phyloP scores from a whole-genome alignment of 2,797 vertebrate genomes.

The Clamator glandarius region DNA sequence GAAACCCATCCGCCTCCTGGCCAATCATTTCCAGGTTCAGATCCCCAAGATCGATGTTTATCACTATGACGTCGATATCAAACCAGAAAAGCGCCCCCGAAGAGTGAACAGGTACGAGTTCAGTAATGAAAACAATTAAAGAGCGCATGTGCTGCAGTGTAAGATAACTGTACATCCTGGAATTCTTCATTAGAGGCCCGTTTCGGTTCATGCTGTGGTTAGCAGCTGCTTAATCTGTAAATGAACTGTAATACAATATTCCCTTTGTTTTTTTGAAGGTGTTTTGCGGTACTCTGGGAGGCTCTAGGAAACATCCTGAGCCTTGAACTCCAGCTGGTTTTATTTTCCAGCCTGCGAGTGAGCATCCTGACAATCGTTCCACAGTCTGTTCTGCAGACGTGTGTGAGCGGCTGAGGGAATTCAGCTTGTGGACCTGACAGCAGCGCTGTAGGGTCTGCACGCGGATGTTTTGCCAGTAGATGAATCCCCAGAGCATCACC shows the following conservation, averaged over 20 bases:
- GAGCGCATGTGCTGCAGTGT: background rate
- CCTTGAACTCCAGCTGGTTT: background rate
- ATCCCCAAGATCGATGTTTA: conserved; percentile 99
- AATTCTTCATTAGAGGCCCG: background rate
- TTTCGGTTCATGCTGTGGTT: background rate
- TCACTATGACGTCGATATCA: conserved; percentile 99
- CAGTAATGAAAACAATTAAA: background rate
- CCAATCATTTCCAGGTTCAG: conserved; percentile 99
- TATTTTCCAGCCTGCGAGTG: background rate
- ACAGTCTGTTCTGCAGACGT: background rate
- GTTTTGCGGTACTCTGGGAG: background rate
- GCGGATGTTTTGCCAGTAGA: background rate
- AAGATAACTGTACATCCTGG: background rate
- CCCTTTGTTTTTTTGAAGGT: background rate
- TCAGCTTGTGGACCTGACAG: background rate
- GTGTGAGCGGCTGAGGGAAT: background rate
- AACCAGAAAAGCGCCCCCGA: conserved; percentile 97
- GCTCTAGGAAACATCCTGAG: background rate
- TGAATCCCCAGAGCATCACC: background rate
- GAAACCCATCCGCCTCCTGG: conserved; percentile 97
- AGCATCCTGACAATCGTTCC: background rate
- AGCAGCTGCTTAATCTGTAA: background rate
- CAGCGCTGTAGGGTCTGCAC: fast-evolving
- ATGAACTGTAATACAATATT: background rate
- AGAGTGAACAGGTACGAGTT: conserved; percentile 94